These are phyloP conservation scores for Hoplostethus atlanticus DNA, from an alignment of 2,797 vertebrate species.

Conservation along the genomic window DNA sequence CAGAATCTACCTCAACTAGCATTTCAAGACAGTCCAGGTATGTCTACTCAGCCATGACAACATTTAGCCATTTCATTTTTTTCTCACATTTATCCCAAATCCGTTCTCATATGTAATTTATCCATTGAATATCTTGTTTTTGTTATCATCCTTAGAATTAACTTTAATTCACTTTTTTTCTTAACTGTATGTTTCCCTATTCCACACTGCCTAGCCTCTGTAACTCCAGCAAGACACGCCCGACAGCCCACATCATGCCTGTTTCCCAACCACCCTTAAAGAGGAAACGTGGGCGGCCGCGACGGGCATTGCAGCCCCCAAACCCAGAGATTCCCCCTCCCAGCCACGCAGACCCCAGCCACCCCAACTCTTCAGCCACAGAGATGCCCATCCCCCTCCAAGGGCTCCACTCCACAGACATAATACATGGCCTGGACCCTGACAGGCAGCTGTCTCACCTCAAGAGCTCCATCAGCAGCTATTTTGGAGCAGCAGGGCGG, in stretches of 20 bases:
- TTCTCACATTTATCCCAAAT: not conserved
- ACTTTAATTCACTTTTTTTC: slow-evolving; percentile 6
- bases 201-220: slow-evolving; percentile 82
- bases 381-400: slow-evolving; percentile 86
- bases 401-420: slow-evolving; percentile 91
- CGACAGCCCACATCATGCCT: slow-evolving; percentile 89
- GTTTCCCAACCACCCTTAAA: slow-evolving; percentile 89
- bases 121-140: not conserved
- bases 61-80: not conserved
- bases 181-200: slow-evolving; percentile 19
- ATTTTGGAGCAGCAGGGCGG: slow-evolving; percentile 97
- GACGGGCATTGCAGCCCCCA: slow-evolving; percentile 90
- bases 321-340: slow-evolving; percentile 88
- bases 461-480: slow-evolving; percentile 97
- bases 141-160: not conserved
- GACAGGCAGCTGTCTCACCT: slow-evolving; percentile 95
- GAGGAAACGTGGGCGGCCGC: slow-evolving; percentile 93
- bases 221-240: slow-evolving; percentile 90
- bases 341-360: slow-evolving; percentile 73
- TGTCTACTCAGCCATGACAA: not conserved
- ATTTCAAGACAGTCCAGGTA: slow-evolving; percentile 95
- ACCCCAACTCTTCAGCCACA: slow-evolving; percentile 34
- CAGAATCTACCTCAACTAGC: slow-evolving; percentile 99
- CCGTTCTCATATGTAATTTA: not conserved
- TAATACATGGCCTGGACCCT: slow-evolving; percentile 94